Percentiles rank a stretch among this genome's conserved stretches.
phyloP scores from a whole-genome alignment of 2,797 vertebrate species.

The Hoplostethus atlanticus region DNA sequence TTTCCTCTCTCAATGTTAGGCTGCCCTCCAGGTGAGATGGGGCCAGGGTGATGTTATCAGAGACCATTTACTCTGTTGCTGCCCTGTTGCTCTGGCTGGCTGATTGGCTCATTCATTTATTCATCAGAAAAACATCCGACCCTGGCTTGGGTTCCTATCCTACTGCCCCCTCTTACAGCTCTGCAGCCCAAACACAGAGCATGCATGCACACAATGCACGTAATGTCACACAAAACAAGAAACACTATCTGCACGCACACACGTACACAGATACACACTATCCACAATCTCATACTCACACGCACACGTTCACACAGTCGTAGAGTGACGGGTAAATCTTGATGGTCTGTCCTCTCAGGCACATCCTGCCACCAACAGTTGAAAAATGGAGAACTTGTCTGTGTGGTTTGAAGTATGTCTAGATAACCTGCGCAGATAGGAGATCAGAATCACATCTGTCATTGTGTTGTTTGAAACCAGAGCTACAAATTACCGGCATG shows the following conservation, averaged over 20 bases:
- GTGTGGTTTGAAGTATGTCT: too few relatives aligned
- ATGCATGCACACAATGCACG: background rate
- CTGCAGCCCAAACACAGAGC: background rate
- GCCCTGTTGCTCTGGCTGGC: background rate
- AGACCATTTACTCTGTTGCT: conserved; percentile 34
- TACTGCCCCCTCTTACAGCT: background rate
- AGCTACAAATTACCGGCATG: background rate
- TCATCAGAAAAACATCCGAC: conserved; percentile 54
- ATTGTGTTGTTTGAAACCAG: too few relatives aligned
- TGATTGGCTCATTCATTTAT: conserved; percentile 67
- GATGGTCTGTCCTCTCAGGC: background rate
- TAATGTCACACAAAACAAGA: background rate
- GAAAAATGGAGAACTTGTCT: too few relatives aligned
- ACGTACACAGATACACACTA: background rate
- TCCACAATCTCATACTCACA: too few relatives aligned
- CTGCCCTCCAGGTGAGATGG: background rate
- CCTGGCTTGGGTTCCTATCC: conserved; percentile 50
- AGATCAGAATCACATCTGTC: too few relatives aligned
- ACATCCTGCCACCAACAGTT: background rate
- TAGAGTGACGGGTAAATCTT: background rate
- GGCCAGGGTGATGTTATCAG: conserved; percentile 54
- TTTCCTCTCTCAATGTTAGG: background rate
- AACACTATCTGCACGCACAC: background rate
- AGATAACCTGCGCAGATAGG: too few relatives aligned
- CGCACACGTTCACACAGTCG: background rate